Evolutionary conservation across 2,888 invertebrate genomes (phyloP).

Genomic region (Geotrupes spiniger): DNA sequence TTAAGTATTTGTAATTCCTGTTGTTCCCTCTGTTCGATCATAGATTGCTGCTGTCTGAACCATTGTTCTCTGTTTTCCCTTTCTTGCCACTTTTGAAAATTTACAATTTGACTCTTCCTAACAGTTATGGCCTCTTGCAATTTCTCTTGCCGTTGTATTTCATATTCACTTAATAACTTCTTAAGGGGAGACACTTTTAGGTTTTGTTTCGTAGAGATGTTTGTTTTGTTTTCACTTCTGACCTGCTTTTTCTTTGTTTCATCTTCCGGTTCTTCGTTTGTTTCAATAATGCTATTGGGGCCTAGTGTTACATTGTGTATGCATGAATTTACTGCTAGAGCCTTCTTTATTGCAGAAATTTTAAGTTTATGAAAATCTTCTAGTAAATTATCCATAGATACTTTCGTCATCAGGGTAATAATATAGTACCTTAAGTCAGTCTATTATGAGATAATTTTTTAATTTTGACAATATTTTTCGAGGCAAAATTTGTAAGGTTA

Average conservation of each 20-base stretch:
- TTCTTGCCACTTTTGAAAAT: slow-evolving; percentile 40
- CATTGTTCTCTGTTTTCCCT: slow-evolving; percentile 35
- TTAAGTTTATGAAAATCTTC: slow-evolving; percentile 12
- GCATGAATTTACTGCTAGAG: slow-evolving; percentile 1
- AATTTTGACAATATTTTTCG: too few relatives aligned
- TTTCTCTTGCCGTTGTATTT: slow-evolving; percentile 36
- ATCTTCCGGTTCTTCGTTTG: neutral
- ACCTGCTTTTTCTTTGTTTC: neutral
- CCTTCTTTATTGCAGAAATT: slow-evolving; percentile 12
- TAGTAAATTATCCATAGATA: slow-evolving; percentile 11
- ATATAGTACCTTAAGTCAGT: too few relatives aligned
- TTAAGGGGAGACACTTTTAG: neutral
- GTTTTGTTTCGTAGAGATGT: neutral
- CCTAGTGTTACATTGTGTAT: slow-evolving; percentile 16
- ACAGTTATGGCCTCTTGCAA: slow-evolving; percentile 43
- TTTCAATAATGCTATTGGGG: slow-evolving; percentile 1
- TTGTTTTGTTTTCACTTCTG: neutral
- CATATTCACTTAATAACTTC: slow-evolving; percentile 27
- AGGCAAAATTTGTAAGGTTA: too few relatives aligned
- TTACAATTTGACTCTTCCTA: slow-evolving; percentile 43
- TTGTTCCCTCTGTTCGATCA: slow-evolving; percentile 49
- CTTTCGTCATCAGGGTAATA: too few relatives aligned
- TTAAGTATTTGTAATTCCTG: slow-evolving; percentile 52
- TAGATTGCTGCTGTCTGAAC: slow-evolving; percentile 42
- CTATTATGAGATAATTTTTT: too few relatives aligned